Conservation (phyloP, 2,797 vertebrate species). For the Chloroceryle amazona region DNA sequence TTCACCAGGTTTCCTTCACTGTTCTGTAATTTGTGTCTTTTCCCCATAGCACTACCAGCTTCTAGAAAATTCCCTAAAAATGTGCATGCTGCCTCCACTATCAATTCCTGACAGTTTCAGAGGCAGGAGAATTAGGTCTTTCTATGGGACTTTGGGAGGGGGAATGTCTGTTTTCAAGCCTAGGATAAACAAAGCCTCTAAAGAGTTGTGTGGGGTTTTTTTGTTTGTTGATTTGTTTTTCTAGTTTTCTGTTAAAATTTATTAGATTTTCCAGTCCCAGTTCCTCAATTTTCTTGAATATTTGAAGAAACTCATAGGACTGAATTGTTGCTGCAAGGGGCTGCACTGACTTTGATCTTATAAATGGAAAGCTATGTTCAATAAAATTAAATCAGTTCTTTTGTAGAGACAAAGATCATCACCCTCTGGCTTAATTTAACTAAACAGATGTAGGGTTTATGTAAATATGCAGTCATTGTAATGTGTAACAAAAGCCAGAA, state of each 20-base stretch:
- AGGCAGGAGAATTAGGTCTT: background rate
- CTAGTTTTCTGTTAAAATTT: background rate
- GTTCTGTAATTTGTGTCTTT: background rate
- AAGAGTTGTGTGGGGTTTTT: background rate
- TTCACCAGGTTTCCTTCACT: background rate
- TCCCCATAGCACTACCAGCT: background rate
- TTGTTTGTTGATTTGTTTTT: background rate
- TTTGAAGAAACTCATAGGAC: conserved; percentile 20
- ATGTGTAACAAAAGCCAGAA: conserved; percentile 35
- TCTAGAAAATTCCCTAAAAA: background rate
- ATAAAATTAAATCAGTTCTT: conserved; percentile 34
- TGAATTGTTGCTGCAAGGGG: conserved; percentile 30
- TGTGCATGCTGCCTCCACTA: background rate
- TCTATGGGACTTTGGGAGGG: background rate
- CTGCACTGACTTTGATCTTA: conserved; percentile 54
- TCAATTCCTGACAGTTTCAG: background rate
- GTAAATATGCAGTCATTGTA: conserved; percentile 22
- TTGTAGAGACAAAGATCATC: conserved; percentile 48
- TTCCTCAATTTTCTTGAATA: conserved; percentile 3
- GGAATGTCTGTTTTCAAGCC: background rate
- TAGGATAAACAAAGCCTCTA: background rate
- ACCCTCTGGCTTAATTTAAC: conserved; percentile 47
- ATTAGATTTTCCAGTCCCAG: background rate
- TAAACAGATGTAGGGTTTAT: conserved; percentile 46
- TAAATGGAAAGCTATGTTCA: conserved; percentile 53